Evolutionary conservation across 2,888 invertebrate genomes (phyloP).

Genomic region (Petrophora chlorosata): DNA sequence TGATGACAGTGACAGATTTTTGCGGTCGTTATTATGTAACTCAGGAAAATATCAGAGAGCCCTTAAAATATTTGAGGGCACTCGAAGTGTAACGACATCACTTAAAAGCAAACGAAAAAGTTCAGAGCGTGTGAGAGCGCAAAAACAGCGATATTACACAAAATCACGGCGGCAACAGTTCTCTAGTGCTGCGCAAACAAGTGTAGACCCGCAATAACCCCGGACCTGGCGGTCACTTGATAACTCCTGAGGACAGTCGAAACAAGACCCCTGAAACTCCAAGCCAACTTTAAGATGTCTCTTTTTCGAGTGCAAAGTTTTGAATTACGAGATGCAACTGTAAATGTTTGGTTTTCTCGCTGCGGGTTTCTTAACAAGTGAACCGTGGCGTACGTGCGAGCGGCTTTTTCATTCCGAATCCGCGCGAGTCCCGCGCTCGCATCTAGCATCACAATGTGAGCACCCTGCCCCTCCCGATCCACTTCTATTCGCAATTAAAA

Average conservation of each 20-base stretch:
- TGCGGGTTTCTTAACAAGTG: slow-evolving; percentile 71
- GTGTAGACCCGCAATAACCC: slow-evolving; percentile 63
- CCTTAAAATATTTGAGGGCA: slow-evolving; percentile 14
- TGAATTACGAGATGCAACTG: slow-evolving; percentile 69
- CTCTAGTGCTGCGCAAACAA: slow-evolving; percentile 74
- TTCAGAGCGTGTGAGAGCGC: slow-evolving; percentile 26
- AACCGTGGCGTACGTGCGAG: slow-evolving; percentile 65
- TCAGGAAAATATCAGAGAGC: slow-evolving; percentile 9
- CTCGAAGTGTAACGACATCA: slow-evolving; percentile 20
- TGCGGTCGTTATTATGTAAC: slow-evolving; percentile 1
- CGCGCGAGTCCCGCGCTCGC: slow-evolving; percentile 51
- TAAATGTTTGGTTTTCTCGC: slow-evolving; percentile 72
- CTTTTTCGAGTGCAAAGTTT: slow-evolving; percentile 70
- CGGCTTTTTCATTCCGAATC: slow-evolving; percentile 60
- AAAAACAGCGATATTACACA: slow-evolving; percentile 61
- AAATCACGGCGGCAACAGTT: slow-evolving; percentile 66
- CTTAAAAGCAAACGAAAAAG: slow-evolving; percentile 26
- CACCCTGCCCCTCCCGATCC: slow-evolving; percentile 40
- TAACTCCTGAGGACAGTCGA: slow-evolving; percentile 61
- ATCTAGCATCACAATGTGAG: slow-evolving; percentile 62
- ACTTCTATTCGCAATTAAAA: slow-evolving; percentile 71
- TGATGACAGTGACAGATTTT: slow-evolving; percentile 5
- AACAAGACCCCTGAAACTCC: slow-evolving; percentile 43
- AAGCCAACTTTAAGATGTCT: slow-evolving; percentile 62
- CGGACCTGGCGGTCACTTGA: slow-evolving; percentile 65